Evolutionary conservation across 2,888 invertebrate species (phyloP).

Genomic region (Celastrina argiolus): DNA sequence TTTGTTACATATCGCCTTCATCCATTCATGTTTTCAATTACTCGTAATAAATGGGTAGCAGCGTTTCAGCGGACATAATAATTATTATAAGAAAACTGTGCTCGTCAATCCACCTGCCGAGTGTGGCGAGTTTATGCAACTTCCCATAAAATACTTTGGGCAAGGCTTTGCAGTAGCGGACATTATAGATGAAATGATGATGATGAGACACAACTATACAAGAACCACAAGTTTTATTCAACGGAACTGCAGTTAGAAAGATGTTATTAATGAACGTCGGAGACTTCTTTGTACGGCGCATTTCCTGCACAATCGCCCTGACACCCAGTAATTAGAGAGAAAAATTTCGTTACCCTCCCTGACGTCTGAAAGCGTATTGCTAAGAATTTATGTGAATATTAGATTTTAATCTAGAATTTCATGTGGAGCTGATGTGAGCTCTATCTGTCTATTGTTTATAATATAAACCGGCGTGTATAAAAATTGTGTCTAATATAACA

Average conservation of each 20-base stretch:
- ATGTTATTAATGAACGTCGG: slow-evolving; percentile 77
- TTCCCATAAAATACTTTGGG: too few species aligned
- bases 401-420: background rate
- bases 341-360: slow-evolving; percentile 67
- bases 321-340: slow-evolving; percentile 76
- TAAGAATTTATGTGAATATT: slow-evolving; percentile 41
- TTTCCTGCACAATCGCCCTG: slow-evolving; percentile 74
- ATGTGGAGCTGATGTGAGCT: too few species aligned
- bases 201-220: slow-evolving; percentile 61
- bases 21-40: too few species aligned
- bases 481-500: background rate
- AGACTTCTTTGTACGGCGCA: slow-evolving; percentile 66
- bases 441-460: too few species aligned
- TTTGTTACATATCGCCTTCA: too few species aligned
- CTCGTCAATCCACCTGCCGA: too few species aligned
- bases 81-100: too few species aligned
- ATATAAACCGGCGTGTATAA: background rate
- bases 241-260: slow-evolving; percentile 74
- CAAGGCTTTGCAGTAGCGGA: background rate
- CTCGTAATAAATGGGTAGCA: too few species aligned
- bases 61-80: too few species aligned
- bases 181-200: background rate
- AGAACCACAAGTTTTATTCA: slow-evolving; percentile 66
- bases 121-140: too few species aligned
- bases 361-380: slow-evolving; percentile 54